phyloP scores from a whole-genome alignment of 1,140 invertebrate genomes.

The Caenorhabditis tropicalis region DNA sequence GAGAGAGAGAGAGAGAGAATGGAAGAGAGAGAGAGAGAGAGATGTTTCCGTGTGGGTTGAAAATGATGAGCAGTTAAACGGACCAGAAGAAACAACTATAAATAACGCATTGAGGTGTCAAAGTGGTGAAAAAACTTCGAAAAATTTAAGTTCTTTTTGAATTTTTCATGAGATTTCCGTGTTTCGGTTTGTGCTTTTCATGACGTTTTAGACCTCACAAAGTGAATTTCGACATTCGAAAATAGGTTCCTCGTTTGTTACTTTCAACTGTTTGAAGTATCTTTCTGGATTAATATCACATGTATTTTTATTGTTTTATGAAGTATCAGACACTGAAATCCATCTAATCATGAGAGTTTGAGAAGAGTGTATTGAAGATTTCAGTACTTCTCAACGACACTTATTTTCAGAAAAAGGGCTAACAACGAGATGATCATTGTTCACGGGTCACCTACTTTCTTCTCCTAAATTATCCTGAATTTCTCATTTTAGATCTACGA shows the following conservation, averaged over 20 bases:
- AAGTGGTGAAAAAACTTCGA: background rate
- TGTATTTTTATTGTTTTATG: too few relatives aligned
- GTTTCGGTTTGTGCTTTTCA: background rate
- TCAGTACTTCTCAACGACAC: too few relatives aligned
- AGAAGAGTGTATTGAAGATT: too few relatives aligned
- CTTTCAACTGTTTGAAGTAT: too few relatives aligned
- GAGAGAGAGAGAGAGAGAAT: too few relatives aligned
- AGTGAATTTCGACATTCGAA: too few relatives aligned
- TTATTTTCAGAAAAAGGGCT: too few relatives aligned
- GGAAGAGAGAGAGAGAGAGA: background rate
- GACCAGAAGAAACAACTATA: conserved; percentile 24
- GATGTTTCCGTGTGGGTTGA: conserved; percentile 32
- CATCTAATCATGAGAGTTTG: too few relatives aligned
- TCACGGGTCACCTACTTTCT: background rate
- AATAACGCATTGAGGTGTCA: conserved; percentile 22
- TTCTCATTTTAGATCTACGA: background rate
- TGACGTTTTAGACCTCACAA: background rate
- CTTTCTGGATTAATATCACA: too few relatives aligned
- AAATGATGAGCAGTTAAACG: conserved; percentile 9
- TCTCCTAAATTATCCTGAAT: background rate
- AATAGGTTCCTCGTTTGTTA: too few relatives aligned
- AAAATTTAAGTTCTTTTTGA: background rate
- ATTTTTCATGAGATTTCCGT: background rate
- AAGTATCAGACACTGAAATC: too few relatives aligned
- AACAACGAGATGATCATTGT: too few relatives aligned